Evolutionary conservation across 2,888 invertebrate species (phyloP), one percentile per base, ranked within the genome.

Genomic region (Polyommatus iphigenia): DNA sequence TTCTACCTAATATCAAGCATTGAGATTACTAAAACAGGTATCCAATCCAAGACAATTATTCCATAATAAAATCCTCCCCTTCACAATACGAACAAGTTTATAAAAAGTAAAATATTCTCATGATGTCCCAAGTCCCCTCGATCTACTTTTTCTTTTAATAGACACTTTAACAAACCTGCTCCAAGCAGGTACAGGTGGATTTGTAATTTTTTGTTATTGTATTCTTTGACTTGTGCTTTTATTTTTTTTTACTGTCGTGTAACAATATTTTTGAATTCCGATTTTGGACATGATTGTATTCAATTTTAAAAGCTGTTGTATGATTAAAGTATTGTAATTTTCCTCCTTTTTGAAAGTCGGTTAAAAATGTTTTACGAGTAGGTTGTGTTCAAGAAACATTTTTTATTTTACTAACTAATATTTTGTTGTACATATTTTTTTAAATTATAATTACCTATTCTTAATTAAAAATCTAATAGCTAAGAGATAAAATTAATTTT

Each of bases 41-140:
- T 67, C 54, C 18, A 5, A 67, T 67, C 18, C 15, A 32, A 67
- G 67, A 67, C 29, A 67, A 67, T 67, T 29, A 67, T 67, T 29
- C 6, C 15, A 15, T 32, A 67, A 67, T 29, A 29, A 67, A 32
- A 62, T 73, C 73, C 46, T 46, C 67, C 46, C 67, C 62, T 67
- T 77, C 24, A 41, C 18, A 62, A 41, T 62, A 46, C 32, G 71
- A 67, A 36, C 36, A 71, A 29, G 71, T 77, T 77, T 50, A 77
- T 71, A 77, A 71, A 77, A 77, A 71, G n/a, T 67, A 29, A 67
- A 67, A 67, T 67, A 20, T 50, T 77, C 50, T 72, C 71, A 36
- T 54, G 71, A 54, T 57, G 29, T 36, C 71, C 36, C 50, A n/a
- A 29, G 57, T 24, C 71, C 32, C 20, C 76, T 72, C 57, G 72